Conservation (phyloP, 37 sponge, comb jelly and placozoan species). For the Beroe forskalii region DNA sequence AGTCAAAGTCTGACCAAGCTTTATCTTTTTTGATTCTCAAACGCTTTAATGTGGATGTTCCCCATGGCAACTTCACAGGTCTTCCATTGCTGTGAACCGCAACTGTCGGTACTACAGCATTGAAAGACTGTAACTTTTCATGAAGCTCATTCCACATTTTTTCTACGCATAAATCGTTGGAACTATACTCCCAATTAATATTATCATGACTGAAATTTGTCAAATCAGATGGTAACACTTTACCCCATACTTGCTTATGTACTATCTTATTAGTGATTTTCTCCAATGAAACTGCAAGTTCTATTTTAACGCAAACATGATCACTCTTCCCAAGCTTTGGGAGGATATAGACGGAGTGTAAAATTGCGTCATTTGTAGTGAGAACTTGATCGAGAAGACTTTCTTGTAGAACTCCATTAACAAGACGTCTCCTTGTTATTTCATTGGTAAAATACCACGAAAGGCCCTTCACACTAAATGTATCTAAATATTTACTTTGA, state of each 20-base stretch:
- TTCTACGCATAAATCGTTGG: no score
- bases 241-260: neutral
- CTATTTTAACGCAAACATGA: neutral
- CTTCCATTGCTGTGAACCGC: no score
- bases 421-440: no score
- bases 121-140: no score
- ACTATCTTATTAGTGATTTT: neutral
- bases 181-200: no score
- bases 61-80: no score
- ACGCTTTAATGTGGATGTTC: neutral
- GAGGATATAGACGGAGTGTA: neutral
- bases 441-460: constrained; percentile 16
- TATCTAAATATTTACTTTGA: no score
- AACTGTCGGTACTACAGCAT: no score
- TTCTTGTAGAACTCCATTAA: no score
- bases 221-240: neutral
- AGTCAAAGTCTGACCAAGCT: constrained; percentile 4
- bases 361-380: constrained; percentile 1
- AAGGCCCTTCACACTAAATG: neutral
- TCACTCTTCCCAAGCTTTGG: no score
- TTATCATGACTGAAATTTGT: neutral
- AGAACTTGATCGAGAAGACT: neutral
- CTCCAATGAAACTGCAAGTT: neutral
- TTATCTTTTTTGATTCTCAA: neutral
- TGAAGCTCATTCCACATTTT: no score